Base-by-base conservation (phyloP, 2,888 invertebrate genomes). In the Agonum fuliginosum region DNA sequence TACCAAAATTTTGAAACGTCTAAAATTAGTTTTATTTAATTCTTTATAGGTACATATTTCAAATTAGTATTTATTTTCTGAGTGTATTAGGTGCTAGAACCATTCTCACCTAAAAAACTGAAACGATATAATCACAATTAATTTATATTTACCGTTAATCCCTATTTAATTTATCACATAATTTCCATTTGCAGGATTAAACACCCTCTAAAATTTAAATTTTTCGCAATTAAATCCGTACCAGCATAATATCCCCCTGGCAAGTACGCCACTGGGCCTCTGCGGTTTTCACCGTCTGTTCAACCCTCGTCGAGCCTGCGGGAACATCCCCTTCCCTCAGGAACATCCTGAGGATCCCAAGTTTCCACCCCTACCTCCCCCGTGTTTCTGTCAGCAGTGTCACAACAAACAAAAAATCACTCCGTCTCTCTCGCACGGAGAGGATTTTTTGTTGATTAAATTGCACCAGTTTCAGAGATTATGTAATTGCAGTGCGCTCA, bases 371-470 rank as follows among this genome's bases (percentile, higher is more conserved):
- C 54, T 22, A 14, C 5, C 43, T 20, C 51, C 22, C n/a, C 54
- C 12, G 54, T 24, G 54, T 54, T 24, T 24, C 54, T 54, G 54
- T 54, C 54, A 54, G 24, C 24, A 37, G 22, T 54, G 54, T 54
- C 54, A 54, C 24, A 54, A 54, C 24, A 54, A 54, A 54, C 54
- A 54, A 54, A 54, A 54, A 54, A 54, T 54, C 24, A 0, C 8
- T 8, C 0, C 12, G n/a, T 37, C 37, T 37, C n/a, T 37, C 37
- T 37, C 37, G 12, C 37, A 12, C 12, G 8, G 24, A 6, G 51
- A 51, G 24, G 41, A 51, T 20, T 22, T n/a, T 54, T 54, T 54
- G 54, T 54, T 54, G 54, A 54, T 54, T 22, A 54, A 54, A 54
- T 54, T 54, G 54, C 24, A 27, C 54, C 24, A 12, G n/a, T 24